A percentile compares a stretch with the other conserved stretches of the same genome.
Conservation (phyloP, 2,797 vertebrate species). For the Sebastolobus altivelis region DNA sequence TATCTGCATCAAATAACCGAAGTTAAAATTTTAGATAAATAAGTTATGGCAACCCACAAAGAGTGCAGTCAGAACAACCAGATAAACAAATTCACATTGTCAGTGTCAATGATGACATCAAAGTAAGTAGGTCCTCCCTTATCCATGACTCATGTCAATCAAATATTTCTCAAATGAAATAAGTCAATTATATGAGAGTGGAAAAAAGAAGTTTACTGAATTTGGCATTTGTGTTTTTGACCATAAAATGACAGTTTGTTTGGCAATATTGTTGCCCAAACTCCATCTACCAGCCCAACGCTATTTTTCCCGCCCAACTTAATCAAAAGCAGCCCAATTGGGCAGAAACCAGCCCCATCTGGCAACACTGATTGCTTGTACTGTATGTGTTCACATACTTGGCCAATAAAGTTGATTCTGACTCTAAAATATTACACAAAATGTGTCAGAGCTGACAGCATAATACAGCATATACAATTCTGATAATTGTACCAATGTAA, state of each 20-base stretch:
- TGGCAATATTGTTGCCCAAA: no score
- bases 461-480: neutral
- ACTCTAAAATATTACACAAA: neutral
- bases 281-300: no score
- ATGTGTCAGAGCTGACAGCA: neutral
- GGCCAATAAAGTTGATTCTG: neutral
- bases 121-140: neutral
- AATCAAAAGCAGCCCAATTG: no score
- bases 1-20: neutral
- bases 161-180: no score
- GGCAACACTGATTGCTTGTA: no score
- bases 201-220: no score
- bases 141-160: neutral
- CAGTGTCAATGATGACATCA: neutral
- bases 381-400: neutral
- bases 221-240: no score
- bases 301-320: no score
- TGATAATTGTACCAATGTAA: neutral
- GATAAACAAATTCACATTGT: no score
- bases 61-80: neutral
- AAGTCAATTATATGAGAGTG: no score
- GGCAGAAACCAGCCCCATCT: no score
- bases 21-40: neutral
- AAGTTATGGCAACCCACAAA: neutral
- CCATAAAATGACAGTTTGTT: no score